A percentile compares a stretch with the other conserved stretches of the same genome.
phyloP scores from a whole-genome alignment of 2,113 vertebrate species.

The Lycaon pictus region DNA sequence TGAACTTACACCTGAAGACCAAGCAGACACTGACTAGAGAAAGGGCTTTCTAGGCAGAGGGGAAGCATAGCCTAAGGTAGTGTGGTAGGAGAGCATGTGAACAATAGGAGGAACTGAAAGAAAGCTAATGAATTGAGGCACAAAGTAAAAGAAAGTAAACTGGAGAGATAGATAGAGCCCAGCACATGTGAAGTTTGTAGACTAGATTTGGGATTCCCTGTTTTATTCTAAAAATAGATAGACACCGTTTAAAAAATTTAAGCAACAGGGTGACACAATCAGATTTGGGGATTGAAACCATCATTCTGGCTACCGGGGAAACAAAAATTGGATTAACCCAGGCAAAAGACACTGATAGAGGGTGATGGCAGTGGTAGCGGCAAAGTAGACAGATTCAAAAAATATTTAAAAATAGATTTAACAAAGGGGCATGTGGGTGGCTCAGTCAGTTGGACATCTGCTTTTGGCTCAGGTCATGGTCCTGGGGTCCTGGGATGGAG shows the following conservation, averaged over 20 bases:
- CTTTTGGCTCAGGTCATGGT: too few relatives aligned
- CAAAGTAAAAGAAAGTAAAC: neutral
- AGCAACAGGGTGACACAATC: neutral
- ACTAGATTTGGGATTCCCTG: neutral
- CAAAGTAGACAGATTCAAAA: neutral
- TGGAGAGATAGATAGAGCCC: neutral
- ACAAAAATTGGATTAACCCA: neutral
- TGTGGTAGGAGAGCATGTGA: neutral
- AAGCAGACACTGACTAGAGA: neutral
- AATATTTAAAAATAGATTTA: neutral
- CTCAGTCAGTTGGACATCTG: neutral
- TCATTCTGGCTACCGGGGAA: neutral
- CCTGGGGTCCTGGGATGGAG: too few relatives aligned
- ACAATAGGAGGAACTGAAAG: neutral
- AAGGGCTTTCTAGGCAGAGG: neutral
- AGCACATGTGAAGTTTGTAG: neutral
- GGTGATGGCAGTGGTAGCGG: neutral
- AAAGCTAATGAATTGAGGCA: neutral
- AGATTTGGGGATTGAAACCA: neutral
- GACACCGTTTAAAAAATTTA: neutral
- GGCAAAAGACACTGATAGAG: neutral
- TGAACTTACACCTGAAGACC: neutral
- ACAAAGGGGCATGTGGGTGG: neutral
- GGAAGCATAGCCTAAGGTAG: neutral
- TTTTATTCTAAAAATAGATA: conserved; percentile 19